Evolutionary conservation across 2,113 vertebrate genomes (phyloP).

Genomic region (Boulengeromyrus knoepffleri): DNA sequence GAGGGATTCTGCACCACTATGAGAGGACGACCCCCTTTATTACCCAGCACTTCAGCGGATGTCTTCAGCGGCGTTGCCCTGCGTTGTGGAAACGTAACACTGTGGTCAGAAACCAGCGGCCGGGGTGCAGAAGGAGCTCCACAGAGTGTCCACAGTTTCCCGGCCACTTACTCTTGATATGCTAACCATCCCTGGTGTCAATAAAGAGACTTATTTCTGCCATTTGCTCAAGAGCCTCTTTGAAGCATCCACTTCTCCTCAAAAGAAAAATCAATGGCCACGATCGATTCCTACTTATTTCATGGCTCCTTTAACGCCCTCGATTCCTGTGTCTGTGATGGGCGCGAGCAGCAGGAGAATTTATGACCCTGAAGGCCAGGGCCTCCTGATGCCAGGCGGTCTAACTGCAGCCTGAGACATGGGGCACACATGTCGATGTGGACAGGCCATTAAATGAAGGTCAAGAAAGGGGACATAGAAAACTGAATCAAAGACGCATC

Average conservation of each 20-base stretch:
- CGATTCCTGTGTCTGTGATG: constrained; percentile 24
- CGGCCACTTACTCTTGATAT: constrained; percentile 13
- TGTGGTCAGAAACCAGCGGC: not conserved
- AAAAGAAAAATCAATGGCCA: constrained; percentile 60
- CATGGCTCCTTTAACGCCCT: constrained; percentile 37
- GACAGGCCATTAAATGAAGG: constrained; percentile 43
- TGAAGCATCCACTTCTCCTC: constrained; percentile 50
- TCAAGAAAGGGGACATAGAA: constrained; percentile 27
- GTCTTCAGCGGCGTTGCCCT: not conserved
- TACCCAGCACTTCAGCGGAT: not conserved
- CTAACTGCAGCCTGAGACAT: constrained; percentile 35
- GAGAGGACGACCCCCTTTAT: not conserved
- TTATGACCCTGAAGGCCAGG: not conserved
- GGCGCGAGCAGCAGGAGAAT: not conserved
- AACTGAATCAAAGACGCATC: not conserved
- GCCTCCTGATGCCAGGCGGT: not conserved
- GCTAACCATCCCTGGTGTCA: constrained; percentile 30
- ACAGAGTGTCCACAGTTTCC: not conserved
- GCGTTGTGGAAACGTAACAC: not conserved
- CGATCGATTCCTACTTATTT: constrained; percentile 55
- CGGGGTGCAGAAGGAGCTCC: not conserved
- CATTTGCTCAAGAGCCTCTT: constrained; percentile 52
- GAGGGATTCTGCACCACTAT: not conserved
- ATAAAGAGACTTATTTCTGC: constrained; percentile 50
- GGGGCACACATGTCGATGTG: constrained; percentile 42